Conservation (phyloP, 2,113 vertebrate genomes). For the Leucoraja erinaceus region DNA sequence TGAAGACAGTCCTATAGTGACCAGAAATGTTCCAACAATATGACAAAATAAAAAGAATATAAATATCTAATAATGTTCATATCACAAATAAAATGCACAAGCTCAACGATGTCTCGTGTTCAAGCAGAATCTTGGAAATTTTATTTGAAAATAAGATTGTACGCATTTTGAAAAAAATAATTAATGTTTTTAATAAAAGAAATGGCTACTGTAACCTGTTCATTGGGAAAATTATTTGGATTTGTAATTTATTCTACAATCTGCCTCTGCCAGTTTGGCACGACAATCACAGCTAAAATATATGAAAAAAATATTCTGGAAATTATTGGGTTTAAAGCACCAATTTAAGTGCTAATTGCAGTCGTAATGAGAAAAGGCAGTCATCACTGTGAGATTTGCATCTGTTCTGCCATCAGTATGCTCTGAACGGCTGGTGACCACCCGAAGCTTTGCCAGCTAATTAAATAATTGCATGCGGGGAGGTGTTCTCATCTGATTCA, state of each 20-base stretch:
- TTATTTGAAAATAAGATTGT: not conserved
- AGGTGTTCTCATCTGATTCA: constrained; percentile 83
- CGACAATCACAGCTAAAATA: constrained; percentile 72
- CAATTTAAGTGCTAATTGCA: constrained; percentile 98
- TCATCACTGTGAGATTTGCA: constrained; percentile 75
- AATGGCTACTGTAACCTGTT: not conserved
- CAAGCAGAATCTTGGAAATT: not conserved
- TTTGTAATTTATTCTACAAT: constrained; percentile 78
- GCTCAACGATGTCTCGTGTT: not conserved
- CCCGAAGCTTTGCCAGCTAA: constrained; percentile 82
- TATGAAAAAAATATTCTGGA: constrained; percentile 84
- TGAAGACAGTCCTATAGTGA: not conserved
- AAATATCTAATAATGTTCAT: not conserved
- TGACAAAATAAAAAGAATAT: not conserved
- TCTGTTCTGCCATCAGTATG: constrained; percentile 82
- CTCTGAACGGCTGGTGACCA: constrained; percentile 71
- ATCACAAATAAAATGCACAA: not conserved
- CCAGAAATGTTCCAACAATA: constrained; percentile 23
- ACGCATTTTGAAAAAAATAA: not conserved
- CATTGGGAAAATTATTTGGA: constrained; percentile 62
- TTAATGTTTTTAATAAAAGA: not conserved
- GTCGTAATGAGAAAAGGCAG: constrained; percentile 92
- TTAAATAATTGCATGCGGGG: constrained; percentile 99
- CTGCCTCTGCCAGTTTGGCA: constrained; percentile 70
- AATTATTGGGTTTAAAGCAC: constrained; percentile 89